Conservation (phyloP, 2,888 invertebrate genomes). For the Sarcophaga variegata region DNA sequence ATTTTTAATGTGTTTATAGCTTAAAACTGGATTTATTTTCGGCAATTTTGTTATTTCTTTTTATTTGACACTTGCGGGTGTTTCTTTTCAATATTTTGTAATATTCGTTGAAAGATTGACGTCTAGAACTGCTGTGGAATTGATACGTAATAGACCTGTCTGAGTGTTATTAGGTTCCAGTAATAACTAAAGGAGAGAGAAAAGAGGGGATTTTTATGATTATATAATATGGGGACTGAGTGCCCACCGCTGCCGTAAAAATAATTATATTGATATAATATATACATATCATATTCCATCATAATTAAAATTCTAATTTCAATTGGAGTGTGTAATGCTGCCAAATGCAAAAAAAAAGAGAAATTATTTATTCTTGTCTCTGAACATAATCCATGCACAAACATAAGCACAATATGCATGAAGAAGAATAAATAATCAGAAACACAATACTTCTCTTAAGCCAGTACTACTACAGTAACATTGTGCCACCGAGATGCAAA, state of each 20-base stretch:
- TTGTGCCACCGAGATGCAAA: neutral
- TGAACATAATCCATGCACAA: too few relatives aligned
- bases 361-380: too few relatives aligned
- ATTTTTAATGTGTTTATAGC: constrained; percentile 68
- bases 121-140: neutral
- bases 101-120: constrained; percentile 46
- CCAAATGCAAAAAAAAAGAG: too few relatives aligned
- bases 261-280: too few relatives aligned
- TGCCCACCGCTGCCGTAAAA: too few relatives aligned
- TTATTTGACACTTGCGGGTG: constrained; percentile 67
- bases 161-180: too few relatives aligned
- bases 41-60: constrained; percentile 48
- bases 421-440: neutral
- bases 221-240: too few relatives aligned
- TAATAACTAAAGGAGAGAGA: too few relatives aligned
- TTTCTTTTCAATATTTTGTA: constrained; percentile 54
- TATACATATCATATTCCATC: too few relatives aligned
- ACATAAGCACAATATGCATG: neutral
- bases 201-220: too few relatives aligned
- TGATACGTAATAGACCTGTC: neutral
- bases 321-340: too few relatives aligned
- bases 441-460: neutral
- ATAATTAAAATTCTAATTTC: too few relatives aligned
- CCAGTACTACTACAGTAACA: neutral
- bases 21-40: constrained; percentile 42